These are phyloP conservation scores for Rugalucina vietnamica DNA, from an alignment of 2,888 invertebrate genomes.

Conservation along the genomic window DNA sequence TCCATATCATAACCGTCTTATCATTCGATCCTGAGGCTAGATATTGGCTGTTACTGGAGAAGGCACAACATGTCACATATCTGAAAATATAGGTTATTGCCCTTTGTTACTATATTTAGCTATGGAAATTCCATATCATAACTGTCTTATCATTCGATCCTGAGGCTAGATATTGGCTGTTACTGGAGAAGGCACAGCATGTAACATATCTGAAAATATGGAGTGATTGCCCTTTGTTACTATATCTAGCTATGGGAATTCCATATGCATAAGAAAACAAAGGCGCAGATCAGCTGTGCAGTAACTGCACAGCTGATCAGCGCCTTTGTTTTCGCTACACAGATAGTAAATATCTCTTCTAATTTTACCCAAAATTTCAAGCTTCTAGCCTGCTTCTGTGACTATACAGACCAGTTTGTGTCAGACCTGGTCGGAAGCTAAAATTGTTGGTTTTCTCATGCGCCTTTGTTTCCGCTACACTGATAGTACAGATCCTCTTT, in stretches of 20 bases:
- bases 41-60: slow-evolving; percentile 88
- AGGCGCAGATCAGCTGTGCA: too few species aligned
- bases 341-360: too few species aligned
- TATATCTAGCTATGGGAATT: too few species aligned
- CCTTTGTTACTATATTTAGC: not conserved
- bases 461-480: too few species aligned
- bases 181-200: slow-evolving; percentile 89
- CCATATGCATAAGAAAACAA: slow-evolving; percentile 93
- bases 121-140: slow-evolving; percentile 90
- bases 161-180: slow-evolving; percentile 88
- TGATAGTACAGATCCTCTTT: too few species aligned
- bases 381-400: too few species aligned
- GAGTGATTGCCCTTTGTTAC: not conserved
- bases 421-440: too few species aligned
- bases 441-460: too few species aligned
- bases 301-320: too few species aligned
- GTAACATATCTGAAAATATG: slow-evolving; percentile 89
- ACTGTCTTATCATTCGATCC: slow-evolving; percentile 93
- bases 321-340: too few species aligned
- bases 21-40: slow-evolving; percentile 93
- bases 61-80: slow-evolving; percentile 92
- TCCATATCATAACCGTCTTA: slow-evolving; percentile 91
- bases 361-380: too few species aligned
- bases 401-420: too few species aligned
- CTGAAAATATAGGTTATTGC: slow-evolving; percentile 81